phyloP scores from a whole-genome alignment of 2,113 vertebrate species.

The Nesoenas mayeri region DNA sequence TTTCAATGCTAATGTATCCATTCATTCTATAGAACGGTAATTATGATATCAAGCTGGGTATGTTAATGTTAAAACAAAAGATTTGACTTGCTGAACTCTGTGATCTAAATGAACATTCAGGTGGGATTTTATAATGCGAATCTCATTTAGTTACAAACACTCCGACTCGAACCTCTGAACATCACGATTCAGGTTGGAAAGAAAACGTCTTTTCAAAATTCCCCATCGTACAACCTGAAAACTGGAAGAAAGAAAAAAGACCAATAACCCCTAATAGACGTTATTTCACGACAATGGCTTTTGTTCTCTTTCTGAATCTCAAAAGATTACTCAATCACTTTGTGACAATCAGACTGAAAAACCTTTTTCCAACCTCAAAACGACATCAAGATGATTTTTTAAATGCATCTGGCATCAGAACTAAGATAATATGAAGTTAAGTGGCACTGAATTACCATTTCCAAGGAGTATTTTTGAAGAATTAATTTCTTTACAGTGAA shows the following conservation, averaged over 20 bases:
- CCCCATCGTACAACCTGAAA: neutral
- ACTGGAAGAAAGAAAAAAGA: neutral
- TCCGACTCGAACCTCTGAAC: neutral
- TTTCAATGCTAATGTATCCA: neutral
- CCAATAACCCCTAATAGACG: neutral
- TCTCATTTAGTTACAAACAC: neutral
- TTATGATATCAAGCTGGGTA: neutral
- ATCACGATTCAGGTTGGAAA: neutral
- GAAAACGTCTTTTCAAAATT: neutral
- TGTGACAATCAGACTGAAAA: neutral
- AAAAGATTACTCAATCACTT: neutral
- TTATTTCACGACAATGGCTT: slow-evolving; percentile 10
- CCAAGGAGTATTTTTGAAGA: neutral
- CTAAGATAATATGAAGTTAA: neutral
- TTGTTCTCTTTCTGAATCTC: slow-evolving; percentile 31
- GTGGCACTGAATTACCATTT: neutral
- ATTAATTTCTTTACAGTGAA: neutral
- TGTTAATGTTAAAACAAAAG: neutral
- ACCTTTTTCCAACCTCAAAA: slow-evolving; percentile 3
- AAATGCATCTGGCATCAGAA: neutral
- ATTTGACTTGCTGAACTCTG: neutral
- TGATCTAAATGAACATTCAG: neutral
- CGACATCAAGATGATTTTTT: neutral
- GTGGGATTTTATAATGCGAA: neutral
- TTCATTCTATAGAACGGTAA: neutral